phyloP scores from a whole-genome alignment of 2,888 invertebrate species.

The Lomographa bimaculata region DNA sequence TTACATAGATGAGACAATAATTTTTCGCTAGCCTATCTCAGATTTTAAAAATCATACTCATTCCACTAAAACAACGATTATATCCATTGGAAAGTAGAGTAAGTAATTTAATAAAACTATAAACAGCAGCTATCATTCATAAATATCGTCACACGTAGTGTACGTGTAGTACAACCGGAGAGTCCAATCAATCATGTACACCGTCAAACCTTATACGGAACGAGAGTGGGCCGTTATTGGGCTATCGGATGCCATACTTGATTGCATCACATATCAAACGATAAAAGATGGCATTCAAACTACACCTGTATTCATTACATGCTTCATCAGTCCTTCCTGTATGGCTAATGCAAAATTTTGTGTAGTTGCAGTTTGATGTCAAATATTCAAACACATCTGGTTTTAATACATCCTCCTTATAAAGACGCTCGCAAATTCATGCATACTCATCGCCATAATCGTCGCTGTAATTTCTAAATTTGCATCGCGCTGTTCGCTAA shows the following conservation, averaged over 20 bases:
- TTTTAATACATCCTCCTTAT: not conserved
- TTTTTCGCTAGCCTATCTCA: too few species aligned
- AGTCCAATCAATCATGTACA: slow-evolving; percentile 15
- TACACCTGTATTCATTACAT: too few species aligned
- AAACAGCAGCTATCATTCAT: too few species aligned
- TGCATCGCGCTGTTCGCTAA: slow-evolving; percentile 1
- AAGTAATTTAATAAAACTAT: too few species aligned
- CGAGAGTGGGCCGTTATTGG: slow-evolving; percentile 11
- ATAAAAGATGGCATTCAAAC: slow-evolving; percentile 2
- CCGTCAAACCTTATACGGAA: slow-evolving; percentile 5
- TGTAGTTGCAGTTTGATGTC: not conserved
- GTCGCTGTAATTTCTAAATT: slow-evolving; percentile 10
- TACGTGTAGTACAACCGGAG: slow-evolving; percentile 1
- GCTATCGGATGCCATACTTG: slow-evolving; percentile 9
- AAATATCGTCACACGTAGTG: not conserved
- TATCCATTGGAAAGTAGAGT: too few species aligned
- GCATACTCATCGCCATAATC: slow-evolving; percentile 1
- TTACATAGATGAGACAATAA: too few species aligned
- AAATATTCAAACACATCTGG: not conserved
- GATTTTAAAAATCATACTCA: too few species aligned
- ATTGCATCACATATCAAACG: slow-evolving; percentile 9
- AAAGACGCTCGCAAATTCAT: slow-evolving; percentile 2
- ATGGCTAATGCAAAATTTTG: too few species aligned
- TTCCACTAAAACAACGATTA: too few species aligned
- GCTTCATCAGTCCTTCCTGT: too few species aligned